Conservation (phyloP, 2,888 invertebrate species). For the Nasonovia ribisnigri region DNA sequence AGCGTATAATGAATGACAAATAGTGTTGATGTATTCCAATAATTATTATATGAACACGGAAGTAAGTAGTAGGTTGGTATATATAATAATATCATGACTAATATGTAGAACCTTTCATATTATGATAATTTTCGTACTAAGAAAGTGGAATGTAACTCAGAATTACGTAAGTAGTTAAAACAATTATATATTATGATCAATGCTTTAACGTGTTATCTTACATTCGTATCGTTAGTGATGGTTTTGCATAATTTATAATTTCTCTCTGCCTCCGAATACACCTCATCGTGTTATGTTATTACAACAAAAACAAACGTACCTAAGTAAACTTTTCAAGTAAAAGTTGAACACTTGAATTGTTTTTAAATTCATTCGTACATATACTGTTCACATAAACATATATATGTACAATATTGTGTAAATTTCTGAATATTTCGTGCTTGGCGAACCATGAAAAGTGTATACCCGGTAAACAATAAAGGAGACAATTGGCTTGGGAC, state of each 20-base stretch:
- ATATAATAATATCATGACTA: background rate
- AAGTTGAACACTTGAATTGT: background rate
- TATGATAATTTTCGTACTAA: conserved; percentile 14
- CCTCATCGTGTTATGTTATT: background rate
- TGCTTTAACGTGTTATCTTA: background rate
- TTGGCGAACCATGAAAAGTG: conserved; percentile 45
- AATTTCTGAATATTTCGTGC: conserved; percentile 50
- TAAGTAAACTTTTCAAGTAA: background rate
- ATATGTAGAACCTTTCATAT: conserved; percentile 18
- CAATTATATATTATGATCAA: conserved; percentile 11
- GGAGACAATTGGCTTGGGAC: conserved; percentile 39
- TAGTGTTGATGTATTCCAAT: background rate
- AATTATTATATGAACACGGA: background rate
- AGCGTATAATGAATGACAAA: background rate
- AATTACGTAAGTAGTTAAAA: conserved; percentile 17
- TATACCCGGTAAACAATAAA: conserved; percentile 29
- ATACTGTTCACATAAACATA: background rate
- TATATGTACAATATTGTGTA: background rate
- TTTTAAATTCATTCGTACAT: background rate
- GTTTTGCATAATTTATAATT: conserved; percentile 26
- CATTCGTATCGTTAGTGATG: background rate
- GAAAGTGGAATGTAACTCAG: conserved; percentile 30
- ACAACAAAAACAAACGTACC: background rate
- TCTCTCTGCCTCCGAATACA: background rate
- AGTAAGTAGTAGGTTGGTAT: background rate